Conservation (phyloP, 2,888 invertebrate genomes). For the Germaria angustata region DNA sequence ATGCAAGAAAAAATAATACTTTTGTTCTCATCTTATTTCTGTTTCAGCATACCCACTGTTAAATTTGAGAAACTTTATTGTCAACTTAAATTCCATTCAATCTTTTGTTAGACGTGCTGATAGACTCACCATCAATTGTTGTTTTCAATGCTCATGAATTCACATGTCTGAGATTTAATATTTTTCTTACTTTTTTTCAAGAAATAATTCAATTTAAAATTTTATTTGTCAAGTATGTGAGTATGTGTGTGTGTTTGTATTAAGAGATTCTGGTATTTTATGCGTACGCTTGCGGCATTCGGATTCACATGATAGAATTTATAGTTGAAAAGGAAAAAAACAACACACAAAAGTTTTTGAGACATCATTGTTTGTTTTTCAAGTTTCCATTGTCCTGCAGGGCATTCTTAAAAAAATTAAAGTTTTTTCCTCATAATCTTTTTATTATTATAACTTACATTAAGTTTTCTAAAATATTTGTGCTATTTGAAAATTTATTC, state of each 20-base stretch:
- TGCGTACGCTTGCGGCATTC: conserved; percentile 50
- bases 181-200: conserved; percentile 68
- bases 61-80: no score
- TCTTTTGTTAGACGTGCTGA: conserved; percentile 39
- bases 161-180: conserved; percentile 29
- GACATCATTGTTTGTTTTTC: conserved; percentile 28
- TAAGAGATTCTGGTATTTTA: conserved; percentile 13
- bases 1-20: no score
- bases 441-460: background rate
- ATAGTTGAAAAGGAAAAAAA: background rate
- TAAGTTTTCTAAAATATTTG: conserved; percentile 18
- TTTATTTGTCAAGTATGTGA: conserved; percentile 69
- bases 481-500: conserved; percentile 16
- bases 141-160: conserved; percentile 16
- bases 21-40: no score
- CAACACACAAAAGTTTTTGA: conserved; percentile 11
- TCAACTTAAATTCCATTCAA: conserved; percentile 56
- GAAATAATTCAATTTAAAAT: conserved; percentile 78
- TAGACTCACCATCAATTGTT: conserved; percentile 27
- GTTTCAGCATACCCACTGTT: no score
- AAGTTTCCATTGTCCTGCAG: conserved; percentile 47
- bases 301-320: conserved; percentile 13
- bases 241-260: conserved; percentile 45
- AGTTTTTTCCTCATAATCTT: background rate
- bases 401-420: conserved; percentile 35